Percentiles rank a stretch among this genome's conserved stretches.
phyloP scores from a whole-genome alignment of 2,888 invertebrate species.

The Hyalella azteca region DNA sequence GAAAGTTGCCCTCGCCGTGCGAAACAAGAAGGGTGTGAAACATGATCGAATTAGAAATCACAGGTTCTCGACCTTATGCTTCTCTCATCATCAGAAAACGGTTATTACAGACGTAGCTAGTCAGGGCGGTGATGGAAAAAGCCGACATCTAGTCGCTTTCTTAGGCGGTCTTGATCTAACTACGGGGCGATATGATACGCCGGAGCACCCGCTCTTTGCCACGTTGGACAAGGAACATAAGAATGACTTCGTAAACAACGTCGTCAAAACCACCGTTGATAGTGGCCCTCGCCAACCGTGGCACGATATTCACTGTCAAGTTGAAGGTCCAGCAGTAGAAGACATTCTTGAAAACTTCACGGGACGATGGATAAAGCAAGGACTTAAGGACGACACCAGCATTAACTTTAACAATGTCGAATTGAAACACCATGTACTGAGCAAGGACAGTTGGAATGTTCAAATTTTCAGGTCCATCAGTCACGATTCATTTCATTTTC shows the following conservation, averaged over 20 bases:
- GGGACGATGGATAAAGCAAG: conserved; percentile 35
- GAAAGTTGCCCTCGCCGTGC: conserved; percentile 25
- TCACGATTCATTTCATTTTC: conserved; percentile 12
- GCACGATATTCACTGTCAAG: conserved; percentile 42
- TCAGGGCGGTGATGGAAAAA: background rate
- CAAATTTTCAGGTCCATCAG: conserved; percentile 42
- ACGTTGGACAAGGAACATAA: conserved; percentile 37
- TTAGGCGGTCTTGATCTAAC: conserved; percentile 42
- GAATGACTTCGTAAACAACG: conserved; percentile 38
- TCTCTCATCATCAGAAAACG: conserved; percentile 39
- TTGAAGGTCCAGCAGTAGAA: conserved; percentile 24
- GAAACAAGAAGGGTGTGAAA: background rate
- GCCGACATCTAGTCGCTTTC: conserved; percentile 21
- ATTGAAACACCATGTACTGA: background rate
- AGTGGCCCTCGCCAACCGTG: conserved; percentile 39
- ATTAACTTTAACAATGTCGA: background rate
- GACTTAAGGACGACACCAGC: background rate
- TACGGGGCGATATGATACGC: conserved; percentile 33
- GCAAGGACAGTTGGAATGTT: conserved; percentile 35
- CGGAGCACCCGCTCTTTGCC: conserved; percentile 30
- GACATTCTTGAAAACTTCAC: conserved; percentile 32
- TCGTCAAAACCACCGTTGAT: background rate
- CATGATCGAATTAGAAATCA: background rate
- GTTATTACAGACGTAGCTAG: conserved; percentile 13
- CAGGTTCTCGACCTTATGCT: conserved; percentile 29